phyloP scores from a whole-genome alignment of 1,140 invertebrate species.

The Drosophila mayri region DNA sequence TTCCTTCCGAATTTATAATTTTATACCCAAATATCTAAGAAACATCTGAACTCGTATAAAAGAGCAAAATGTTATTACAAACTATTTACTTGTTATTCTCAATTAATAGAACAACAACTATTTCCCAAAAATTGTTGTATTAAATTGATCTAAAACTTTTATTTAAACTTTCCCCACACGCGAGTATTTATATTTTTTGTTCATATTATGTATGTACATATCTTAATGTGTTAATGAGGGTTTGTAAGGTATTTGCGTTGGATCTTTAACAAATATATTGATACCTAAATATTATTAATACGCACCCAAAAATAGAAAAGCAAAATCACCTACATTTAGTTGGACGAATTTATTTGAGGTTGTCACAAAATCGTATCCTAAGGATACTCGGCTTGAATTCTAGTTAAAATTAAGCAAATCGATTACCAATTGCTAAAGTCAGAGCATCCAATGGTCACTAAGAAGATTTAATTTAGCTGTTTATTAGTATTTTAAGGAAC shows the following conservation, averaged over 20 bases:
- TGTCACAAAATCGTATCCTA: not conserved
- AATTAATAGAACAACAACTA: too few species aligned
- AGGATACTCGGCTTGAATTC: not conserved
- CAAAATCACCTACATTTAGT: not conserved
- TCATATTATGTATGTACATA: too few species aligned
- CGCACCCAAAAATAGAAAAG: not conserved
- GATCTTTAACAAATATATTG: too few species aligned
- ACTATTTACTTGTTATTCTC: too few species aligned
- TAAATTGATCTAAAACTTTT: not conserved
- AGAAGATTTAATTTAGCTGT: slow-evolving; percentile 15
- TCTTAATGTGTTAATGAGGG: too few species aligned
- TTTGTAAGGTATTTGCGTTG: not conserved
- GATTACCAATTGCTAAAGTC: not conserved
- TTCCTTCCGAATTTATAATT: too few species aligned
- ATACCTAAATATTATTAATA: too few species aligned
- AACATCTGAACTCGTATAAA: too few species aligned
- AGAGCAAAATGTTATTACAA: too few species aligned
- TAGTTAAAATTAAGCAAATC: not conserved
- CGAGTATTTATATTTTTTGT: too few species aligned
- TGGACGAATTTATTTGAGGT: not conserved
- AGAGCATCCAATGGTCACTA: not conserved
- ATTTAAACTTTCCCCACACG: too few species aligned
- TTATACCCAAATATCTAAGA: too few species aligned
- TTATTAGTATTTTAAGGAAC: slow-evolving; percentile 25
- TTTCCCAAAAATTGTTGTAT: not conserved